Percentiles rank a stretch among this genome's conserved stretches.
phyloP scores from a whole-genome alignment of 2,888 invertebrate genomes.

The Thecophora atra region DNA sequence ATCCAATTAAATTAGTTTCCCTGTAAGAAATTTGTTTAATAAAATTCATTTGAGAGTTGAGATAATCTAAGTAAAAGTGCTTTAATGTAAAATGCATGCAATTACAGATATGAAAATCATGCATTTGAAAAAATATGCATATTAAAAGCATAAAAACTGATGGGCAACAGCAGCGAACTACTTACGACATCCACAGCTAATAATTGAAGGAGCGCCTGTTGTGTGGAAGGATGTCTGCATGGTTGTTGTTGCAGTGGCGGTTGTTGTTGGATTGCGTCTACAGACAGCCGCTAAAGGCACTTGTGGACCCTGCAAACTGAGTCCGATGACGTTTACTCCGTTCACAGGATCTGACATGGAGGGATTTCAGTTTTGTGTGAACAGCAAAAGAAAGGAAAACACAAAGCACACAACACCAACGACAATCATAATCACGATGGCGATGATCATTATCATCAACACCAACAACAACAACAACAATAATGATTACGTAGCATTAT shows the following conservation, averaged over 20 bases:
- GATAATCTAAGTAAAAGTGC: no score
- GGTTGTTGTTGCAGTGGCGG: neutral
- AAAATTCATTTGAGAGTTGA: no score
- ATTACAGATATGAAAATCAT: no score
- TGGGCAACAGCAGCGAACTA: neutral
- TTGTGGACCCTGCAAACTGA: conserved; percentile 69
- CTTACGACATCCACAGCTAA: conserved; percentile 58
- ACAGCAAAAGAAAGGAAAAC: neutral
- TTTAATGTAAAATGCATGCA: no score
- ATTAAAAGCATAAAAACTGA: no score
- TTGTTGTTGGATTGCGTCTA: conserved; percentile 30
- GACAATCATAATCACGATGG: no score
- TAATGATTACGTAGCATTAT: no score
- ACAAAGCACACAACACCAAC: conserved; percentile 21
- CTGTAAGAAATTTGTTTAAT: no score
- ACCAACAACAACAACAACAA: no score
- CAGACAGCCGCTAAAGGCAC: conserved; percentile 65
- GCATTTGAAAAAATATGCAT: no score
- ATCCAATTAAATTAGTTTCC: no score
- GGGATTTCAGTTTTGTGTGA: conserved; percentile 27
- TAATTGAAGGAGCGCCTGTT: conserved; percentile 52
- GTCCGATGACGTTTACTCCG: conserved; percentile 76
- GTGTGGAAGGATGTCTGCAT: conserved; percentile 52
- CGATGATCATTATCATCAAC: neutral
- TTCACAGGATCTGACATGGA: conserved; percentile 73